Evolutionary conservation across 2,113 vertebrate genomes (phyloP).

Genomic region (Petroica traversi): DNA sequence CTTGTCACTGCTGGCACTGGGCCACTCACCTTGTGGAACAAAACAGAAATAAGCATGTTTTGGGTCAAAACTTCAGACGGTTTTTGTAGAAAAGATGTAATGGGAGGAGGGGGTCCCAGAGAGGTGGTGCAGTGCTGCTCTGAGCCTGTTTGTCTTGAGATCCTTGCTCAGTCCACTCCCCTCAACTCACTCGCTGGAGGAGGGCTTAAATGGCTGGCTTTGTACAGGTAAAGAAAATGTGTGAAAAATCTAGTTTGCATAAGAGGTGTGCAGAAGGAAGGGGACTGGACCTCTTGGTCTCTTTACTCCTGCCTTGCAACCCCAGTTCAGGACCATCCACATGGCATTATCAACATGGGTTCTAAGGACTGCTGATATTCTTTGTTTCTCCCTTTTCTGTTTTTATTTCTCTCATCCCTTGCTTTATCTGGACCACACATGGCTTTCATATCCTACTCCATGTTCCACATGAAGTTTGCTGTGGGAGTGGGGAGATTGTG

Average conservation of each 20-base stretch:
- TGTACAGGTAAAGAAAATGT: neutral
- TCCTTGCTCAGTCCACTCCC: neutral
- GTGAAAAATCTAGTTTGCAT: neutral
- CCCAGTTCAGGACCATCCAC: neutral
- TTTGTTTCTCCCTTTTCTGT: neutral
- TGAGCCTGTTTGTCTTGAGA: neutral
- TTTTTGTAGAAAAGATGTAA: neutral
- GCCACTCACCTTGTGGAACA: neutral
- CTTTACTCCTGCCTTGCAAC: neutral
- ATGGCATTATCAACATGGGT: fast-evolving
- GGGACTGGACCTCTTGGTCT: neutral
- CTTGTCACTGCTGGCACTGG: fast-evolving
- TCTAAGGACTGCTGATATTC: neutral
- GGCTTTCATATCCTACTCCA: neutral
- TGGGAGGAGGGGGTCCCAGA: neutral
- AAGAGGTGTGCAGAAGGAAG: neutral
- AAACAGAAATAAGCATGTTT: neutral
- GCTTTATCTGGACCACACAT: neutral
- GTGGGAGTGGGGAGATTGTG: neutral
- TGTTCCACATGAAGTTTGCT: neutral
- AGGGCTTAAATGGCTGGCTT: neutral
- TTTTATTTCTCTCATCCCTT: neutral
- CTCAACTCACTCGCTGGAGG: neutral
- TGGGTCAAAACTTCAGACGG: neutral
- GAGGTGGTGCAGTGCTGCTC: neutral